These are phyloP conservation scores for Sebastes elongatus DNA, from an alignment of 2,797 vertebrate genomes.

Conservation along the genomic window DNA sequence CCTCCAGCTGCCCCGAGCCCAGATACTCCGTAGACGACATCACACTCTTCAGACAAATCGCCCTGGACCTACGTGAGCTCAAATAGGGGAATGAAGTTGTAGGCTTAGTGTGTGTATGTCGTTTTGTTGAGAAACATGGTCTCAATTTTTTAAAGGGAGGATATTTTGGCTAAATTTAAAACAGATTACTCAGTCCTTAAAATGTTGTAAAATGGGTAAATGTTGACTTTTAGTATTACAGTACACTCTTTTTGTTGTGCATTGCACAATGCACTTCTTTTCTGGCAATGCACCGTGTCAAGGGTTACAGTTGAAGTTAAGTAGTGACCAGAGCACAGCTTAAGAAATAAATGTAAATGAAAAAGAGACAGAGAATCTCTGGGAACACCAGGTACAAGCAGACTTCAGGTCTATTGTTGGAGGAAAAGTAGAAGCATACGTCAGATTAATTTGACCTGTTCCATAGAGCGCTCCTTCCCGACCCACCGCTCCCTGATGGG, in stretches of 20 bases:
- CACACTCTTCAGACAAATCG: constrained; percentile 79
- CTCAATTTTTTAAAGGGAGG: neutral
- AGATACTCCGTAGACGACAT: constrained; percentile 66
- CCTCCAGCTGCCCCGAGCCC: constrained; percentile 18
- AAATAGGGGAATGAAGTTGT: neutral
- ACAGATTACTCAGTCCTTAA: neutral
- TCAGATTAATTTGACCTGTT: neutral
- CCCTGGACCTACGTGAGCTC: constrained; percentile 81
- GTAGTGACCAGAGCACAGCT: neutral
- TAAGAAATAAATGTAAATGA: neutral
- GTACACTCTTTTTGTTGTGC: neutral
- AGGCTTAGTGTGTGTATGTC: neutral
- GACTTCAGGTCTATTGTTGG: neutral
- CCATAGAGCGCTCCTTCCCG: constrained; percentile 80
- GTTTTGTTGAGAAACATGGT: neutral
- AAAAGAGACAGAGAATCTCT: neutral
- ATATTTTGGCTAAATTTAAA: neutral
- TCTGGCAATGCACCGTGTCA: neutral
- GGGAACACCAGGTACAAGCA: neutral
- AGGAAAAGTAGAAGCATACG: neutral
- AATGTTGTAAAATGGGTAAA: neutral
- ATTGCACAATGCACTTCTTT: neutral
- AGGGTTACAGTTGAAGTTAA: neutral
- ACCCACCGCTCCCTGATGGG: constrained; percentile 83
- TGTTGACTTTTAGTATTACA: neutral